phyloP scores from a whole-genome alignment of 2,797 vertebrate species.

The Balearica regulorum region DNA sequence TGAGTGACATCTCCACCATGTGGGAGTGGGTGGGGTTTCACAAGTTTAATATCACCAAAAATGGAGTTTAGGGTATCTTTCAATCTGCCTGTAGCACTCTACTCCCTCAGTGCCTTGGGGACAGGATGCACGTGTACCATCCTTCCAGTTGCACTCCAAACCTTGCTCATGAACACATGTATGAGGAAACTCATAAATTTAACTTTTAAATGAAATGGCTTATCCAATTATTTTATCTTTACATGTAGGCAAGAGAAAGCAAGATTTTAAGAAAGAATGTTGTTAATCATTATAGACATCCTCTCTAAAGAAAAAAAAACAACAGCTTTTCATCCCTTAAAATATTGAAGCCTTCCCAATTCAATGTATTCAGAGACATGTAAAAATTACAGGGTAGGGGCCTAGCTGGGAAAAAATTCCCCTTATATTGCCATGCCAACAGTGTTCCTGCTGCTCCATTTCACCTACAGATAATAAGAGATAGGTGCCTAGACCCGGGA shows the following conservation, averaged over 20 bases:
- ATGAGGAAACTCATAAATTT: background rate
- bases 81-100: background rate
- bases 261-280: background rate
- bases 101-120: background rate
- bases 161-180: background rate
- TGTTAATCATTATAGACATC: background rate
- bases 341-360: background rate
- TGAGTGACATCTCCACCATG: background rate
- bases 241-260: background rate
- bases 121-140: too few relatives aligned
- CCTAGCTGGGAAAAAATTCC: background rate
- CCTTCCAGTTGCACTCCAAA: background rate
- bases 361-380: background rate
- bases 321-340: background rate
- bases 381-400: background rate
- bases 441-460: background rate
- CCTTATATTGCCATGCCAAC: background rate
- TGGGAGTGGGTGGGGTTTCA: background rate
- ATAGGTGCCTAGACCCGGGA: background rate
- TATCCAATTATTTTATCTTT: background rate
- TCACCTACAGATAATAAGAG: background rate
- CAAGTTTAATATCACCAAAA: background rate
- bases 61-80: background rate
- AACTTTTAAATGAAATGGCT: background rate
- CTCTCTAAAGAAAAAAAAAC: background rate